Conservation (phyloP, 2,797 vertebrate genomes). For the Sphenopsis melanotis region DNA sequence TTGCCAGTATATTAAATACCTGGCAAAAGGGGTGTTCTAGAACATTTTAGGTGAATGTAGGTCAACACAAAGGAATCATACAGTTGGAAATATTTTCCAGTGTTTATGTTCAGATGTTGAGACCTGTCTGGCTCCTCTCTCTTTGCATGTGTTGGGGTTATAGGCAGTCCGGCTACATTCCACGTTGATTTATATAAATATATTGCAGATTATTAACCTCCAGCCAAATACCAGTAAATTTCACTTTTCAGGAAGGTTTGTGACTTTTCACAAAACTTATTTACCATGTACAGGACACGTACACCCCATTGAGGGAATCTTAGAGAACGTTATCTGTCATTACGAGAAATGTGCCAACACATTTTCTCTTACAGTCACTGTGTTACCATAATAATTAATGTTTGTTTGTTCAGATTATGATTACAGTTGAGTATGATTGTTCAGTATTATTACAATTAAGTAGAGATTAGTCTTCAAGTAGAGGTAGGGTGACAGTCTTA, state of each 20-base stretch:
- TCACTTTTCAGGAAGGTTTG: slow-evolving; percentile 31
- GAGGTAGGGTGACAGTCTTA: neutral
- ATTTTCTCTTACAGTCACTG: neutral
- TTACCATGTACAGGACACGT: neutral
- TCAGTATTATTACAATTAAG: neutral
- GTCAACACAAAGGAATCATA: slow-evolving; percentile 67
- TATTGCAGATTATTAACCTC: slow-evolving; percentile 64
- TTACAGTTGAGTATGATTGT: neutral
- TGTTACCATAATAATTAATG: neutral
- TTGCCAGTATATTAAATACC: slow-evolving; percentile 57
- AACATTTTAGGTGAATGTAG: slow-evolving; percentile 67
- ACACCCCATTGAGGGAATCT: neutral
- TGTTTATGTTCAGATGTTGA: slow-evolving; percentile 74
- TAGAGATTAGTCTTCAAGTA: neutral
- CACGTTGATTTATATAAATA: slow-evolving; percentile 71
- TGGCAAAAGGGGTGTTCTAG: slow-evolving; percentile 54
- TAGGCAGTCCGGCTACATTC: slow-evolving; percentile 67
- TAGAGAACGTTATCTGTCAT: neutral
- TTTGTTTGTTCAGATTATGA: neutral
- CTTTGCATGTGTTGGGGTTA: slow-evolving; percentile 69
- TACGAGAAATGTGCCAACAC: neutral
- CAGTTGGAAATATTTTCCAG: slow-evolving; percentile 71
- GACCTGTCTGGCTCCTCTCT: slow-evolving; percentile 70
- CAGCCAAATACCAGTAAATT: slow-evolving; percentile 52
- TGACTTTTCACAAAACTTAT: neutral